A percentile compares a stretch with the other conserved stretches of the same genome.
Conservation (phyloP, 1,140 invertebrate species). For the Caenorhabditis briggsae region DNA sequence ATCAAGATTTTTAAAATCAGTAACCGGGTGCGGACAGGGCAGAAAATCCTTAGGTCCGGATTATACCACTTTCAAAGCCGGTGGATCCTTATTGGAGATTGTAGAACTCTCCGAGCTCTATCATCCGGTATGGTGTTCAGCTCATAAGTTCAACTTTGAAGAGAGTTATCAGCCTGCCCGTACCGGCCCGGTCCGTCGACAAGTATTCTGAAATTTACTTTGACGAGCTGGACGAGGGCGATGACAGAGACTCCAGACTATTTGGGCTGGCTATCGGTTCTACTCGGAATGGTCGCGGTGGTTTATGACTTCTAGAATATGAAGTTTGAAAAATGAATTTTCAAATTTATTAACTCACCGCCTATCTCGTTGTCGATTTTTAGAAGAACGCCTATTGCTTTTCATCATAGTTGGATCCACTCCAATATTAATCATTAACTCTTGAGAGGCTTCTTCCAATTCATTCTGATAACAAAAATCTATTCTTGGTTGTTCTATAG, state of each 20-base stretch:
- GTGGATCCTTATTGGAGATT: too few species aligned
- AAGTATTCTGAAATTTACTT: background rate
- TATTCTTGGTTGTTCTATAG: too few species aligned
- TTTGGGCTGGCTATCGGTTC: constrained; percentile 1
- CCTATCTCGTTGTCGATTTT: background rate
- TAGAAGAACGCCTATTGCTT: background rate
- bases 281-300: background rate
- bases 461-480: background rate
- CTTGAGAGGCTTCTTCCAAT: constrained; percentile 21
- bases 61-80: too few species aligned
- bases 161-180: too few species aligned
- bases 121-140: too few species aligned
- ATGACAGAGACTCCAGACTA: constrained; percentile 31
- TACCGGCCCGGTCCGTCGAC: too few species aligned
- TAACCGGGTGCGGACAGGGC: too few species aligned
- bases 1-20: too few species aligned
- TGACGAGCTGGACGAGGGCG: constrained; percentile 12
- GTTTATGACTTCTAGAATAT: background rate
- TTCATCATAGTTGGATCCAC: background rate
- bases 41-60: too few species aligned
- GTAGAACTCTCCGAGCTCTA: too few species aligned
- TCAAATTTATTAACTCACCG: too few species aligned
- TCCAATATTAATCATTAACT: background rate
- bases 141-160: too few species aligned
- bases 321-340: background rate